Base-by-base conservation (phyloP, 2,797 vertebrate species). In the Sebastes baramenuke region DNA sequence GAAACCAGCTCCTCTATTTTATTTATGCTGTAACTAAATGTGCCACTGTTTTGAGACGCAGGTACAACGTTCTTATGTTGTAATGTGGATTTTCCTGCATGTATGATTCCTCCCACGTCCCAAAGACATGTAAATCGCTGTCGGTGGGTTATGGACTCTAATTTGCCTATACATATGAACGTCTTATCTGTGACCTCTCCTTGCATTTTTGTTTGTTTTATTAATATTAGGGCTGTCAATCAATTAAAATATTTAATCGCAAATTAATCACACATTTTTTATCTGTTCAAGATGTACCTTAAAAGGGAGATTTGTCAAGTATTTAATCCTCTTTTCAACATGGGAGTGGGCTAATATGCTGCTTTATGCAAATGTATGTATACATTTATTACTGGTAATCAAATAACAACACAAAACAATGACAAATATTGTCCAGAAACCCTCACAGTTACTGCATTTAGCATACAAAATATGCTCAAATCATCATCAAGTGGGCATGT, bases 51-150 rank as follows among this genome's bases (percentile, higher is more conserved):
- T 75, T 66, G 13, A 72, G 49, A 34, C 12, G 10, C 52, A 79
- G 52, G 77, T 72, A 24, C 54, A 65, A 55, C 9, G 29, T 14
- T 36, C 66, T 66, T 67, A 52, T 76, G 38, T 76, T 61, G 42
- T 14, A 16, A 27, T 54, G 61, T 54, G 24, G 49, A 20, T 67
- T 60, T 80, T 72, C 36, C 34, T 56, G 38, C 38, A 24, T 25
- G 3, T 27, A 14, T n/a, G 61, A 25, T 71, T 66, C 49, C 54
- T 58, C 55, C 62, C 49, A 76, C 22, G 3, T 54, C 25, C 11
- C 67, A 79, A 72, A 80, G 36, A 69, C 34, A 65, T 80, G 49
- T 61, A 85, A 72, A 87, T 77, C 7, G 38, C 8, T 29, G 20
- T 49, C 29, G 36, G 25, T 80, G 36, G 66, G 49, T 70, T 70